phyloP scores from a whole-genome alignment of 1,140 invertebrate species.

The Lasaia peninsularis region DNA sequence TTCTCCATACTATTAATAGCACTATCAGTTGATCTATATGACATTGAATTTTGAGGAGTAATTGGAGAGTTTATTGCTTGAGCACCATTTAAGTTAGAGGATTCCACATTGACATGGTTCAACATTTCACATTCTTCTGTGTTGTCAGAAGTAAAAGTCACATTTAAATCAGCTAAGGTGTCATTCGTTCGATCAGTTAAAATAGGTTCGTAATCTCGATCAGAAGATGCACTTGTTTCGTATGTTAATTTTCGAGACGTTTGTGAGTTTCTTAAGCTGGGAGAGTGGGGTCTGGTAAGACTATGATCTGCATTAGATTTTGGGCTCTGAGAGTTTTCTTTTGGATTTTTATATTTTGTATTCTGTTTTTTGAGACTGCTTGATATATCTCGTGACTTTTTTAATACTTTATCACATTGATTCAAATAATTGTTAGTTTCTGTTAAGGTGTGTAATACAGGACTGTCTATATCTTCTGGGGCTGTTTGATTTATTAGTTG shows the following conservation, averaged over 20 bases:
- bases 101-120: neutral
- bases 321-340: constrained; percentile 25
- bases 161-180: constrained; percentile 71
- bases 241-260: constrained; percentile 53
- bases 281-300: constrained; percentile 43
- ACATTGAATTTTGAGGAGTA: neutral
- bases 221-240: constrained; percentile 50
- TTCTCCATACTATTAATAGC: constrained; percentile 41
- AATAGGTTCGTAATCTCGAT: constrained; percentile 57
- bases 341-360: constrained; percentile 9
- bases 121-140: constrained; percentile 35
- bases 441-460: constrained; percentile 45
- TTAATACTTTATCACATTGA: constrained; percentile 54
- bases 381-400: constrained; percentile 59
- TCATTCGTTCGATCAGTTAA: constrained; percentile 70
- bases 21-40: constrained; percentile 29
- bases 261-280: constrained; percentile 30
- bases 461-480: constrained; percentile 35
- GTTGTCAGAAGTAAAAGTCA: constrained; percentile 64
- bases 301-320: constrained; percentile 28
- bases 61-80: neutral
- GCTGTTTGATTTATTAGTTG: constrained; percentile 56
- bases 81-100: neutral
- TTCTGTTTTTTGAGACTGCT: constrained; percentile 45
- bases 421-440: constrained; percentile 58